Conservation (phyloP, 2,797 vertebrate species). For the Pterois miles region DNA sequence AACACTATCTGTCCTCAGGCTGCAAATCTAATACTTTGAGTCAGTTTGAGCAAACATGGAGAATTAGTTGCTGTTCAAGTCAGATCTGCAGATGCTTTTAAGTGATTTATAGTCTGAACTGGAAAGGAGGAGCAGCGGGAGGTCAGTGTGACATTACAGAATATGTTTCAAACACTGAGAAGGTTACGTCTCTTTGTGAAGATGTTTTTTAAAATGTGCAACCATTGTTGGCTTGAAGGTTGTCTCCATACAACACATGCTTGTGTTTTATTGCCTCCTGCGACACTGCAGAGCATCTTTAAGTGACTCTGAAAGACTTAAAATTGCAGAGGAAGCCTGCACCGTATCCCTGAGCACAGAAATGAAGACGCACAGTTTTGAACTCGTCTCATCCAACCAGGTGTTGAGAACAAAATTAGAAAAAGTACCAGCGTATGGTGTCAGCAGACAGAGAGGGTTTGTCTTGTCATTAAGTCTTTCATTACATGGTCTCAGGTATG, state of each 20-base stretch:
- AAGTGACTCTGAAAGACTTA: neutral
- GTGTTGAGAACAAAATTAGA: too few species aligned
- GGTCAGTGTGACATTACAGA: neutral
- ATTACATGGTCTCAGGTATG: neutral
- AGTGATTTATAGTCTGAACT: neutral
- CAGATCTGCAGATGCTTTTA: neutral
- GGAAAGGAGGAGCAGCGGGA: neutral
- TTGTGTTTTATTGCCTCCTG: constrained; percentile 7
- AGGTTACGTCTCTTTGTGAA: neutral
- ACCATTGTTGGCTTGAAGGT: neutral
- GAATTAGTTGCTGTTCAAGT: neutral
- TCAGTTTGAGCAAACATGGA: neutral
- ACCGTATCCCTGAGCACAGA: neutral
- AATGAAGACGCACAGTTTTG: neutral
- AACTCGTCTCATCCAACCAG: neutral
- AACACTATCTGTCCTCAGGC: neutral
- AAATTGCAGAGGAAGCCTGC: neutral
- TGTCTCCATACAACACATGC: neutral
- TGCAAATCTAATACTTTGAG: neutral
- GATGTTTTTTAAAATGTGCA: neutral
- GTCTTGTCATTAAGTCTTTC: neutral
- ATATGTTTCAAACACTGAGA: neutral
- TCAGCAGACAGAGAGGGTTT: neutral
- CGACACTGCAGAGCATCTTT: neutral
- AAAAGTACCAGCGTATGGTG: neutral